Evolutionary conservation across 1,140 invertebrate genomes (phyloP), one percentile per base, ranked within the genome.

Genomic region (Tenebrio molitor): DNA sequence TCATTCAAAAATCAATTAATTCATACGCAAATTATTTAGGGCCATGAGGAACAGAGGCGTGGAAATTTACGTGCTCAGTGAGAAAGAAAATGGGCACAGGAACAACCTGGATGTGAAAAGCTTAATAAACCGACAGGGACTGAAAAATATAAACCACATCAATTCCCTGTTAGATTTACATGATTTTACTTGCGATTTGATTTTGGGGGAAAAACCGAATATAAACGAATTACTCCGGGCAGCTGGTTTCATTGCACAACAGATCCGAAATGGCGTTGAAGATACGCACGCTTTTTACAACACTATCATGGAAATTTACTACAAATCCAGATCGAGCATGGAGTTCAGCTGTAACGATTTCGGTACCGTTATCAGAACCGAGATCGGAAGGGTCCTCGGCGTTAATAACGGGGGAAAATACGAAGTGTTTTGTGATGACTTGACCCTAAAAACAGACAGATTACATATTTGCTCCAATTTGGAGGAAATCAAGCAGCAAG

Each of bases 1-100:
- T n/a, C n/a, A n/a, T n/a, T n/a, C n/a, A n/a, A n/a, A n/a, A n/a
- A n/a, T n/a, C n/a, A n/a, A n/a, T n/a, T n/a, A n/a, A n/a, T n/a
- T n/a, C n/a, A n/a, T n/a, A n/a, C 25, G 25, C 25, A 29, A 29
- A 29, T 8, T 29, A 29, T 85, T 62, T 78, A 90, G 97, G 80
- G 97, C 98, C 0, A 99, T 99, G 97, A 89, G 97, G 71, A 99
- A 99, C 82, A 88, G 98, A 81, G 96, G 97, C 1, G 89, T 99
- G 0, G 98, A 99, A 86, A 93, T 99, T 74, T 97, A 87, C 77
- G 83, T 98, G 39, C 81, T 86, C 0, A 79, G 82, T 33, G 73
- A 77, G 2, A 78, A 85, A 7, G 80, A 83, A 50, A 81, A 78
- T n/a, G 12, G 73, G 16, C 71, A 82, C 15, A 41, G 46, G 0